Evolutionary conservation across 2,888 invertebrate species (phyloP).

Genomic region (Isotomurus palustris): DNA sequence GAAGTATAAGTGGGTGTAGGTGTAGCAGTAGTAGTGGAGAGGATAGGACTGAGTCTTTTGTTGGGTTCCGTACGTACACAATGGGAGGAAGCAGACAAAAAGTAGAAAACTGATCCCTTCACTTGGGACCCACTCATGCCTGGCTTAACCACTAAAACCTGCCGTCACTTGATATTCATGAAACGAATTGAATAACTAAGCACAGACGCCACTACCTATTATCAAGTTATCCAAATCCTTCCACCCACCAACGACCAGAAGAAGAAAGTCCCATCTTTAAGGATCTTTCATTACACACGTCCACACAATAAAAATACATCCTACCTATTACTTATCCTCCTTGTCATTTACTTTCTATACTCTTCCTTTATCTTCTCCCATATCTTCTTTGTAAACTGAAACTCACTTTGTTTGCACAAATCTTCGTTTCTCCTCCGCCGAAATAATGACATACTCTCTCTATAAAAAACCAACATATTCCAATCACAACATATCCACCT

Average conservation of each 20-base stretch:
- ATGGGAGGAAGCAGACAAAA: conserved; percentile 7
- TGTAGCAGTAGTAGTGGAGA: background rate
- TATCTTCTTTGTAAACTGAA: too few species aligned
- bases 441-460: too few species aligned
- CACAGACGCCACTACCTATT: conserved; percentile 17
- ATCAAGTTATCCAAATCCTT: conserved; percentile 12
- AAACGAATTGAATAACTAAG: conserved; percentile 42
- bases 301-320: conserved; percentile 8
- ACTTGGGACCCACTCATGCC: conserved; percentile 20
- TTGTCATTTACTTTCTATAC: conserved; percentile 13
- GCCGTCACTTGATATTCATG: conserved; percentile 44
- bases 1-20: too few species aligned
- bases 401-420: too few species aligned
- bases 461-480: too few species aligned
- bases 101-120: conserved; percentile 14
- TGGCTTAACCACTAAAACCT: conserved; percentile 22
- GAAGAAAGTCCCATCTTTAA: background rate
- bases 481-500: too few species aligned
- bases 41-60: too few species aligned
- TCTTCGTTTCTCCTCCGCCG: too few species aligned
- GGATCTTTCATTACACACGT: background rate
- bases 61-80: too few species aligned
- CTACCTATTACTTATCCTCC: conserved; percentile 17
- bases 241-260: background rate
- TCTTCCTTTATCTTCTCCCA: background rate